These are phyloP conservation scores for Triplophysa tibetana DNA, from an alignment of 2,113 vertebrate genomes.

Conservation along the genomic window DNA sequence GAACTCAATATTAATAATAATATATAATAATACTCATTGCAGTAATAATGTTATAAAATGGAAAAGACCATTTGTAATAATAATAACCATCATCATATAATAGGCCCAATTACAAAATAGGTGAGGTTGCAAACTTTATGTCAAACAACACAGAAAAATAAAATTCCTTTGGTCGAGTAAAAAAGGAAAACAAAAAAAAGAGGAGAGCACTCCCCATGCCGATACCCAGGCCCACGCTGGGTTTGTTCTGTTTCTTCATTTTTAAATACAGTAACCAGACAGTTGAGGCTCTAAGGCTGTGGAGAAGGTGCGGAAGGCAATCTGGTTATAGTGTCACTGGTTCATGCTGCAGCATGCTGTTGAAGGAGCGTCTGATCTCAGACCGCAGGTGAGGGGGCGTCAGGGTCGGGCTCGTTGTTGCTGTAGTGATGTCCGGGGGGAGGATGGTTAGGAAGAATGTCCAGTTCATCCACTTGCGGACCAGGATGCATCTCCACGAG, in stretches of 20 bases:
- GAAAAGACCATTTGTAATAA: slow-evolving; percentile 62
- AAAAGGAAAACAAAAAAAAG: slow-evolving; percentile 62
- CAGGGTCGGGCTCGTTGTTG: slow-evolving; percentile 86
- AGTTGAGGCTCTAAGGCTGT: slow-evolving; percentile 80
- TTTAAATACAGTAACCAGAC: slow-evolving; percentile 68
- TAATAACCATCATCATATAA: slow-evolving; percentile 36
- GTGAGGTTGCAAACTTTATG: slow-evolving; percentile 60
- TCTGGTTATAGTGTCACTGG: slow-evolving; percentile 75
- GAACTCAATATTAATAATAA: slow-evolving; percentile 55
- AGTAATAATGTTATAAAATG: slow-evolving; percentile 47
- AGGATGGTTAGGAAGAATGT: slow-evolving; percentile 88
- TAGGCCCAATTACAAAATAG: slow-evolving; percentile 58
- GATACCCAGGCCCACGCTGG: slow-evolving; percentile 51
- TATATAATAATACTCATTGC: slow-evolving; percentile 20
- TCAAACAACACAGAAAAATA: slow-evolving; percentile 67
- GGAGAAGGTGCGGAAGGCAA: slow-evolving; percentile 80
- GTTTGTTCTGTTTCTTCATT: slow-evolving; percentile 41
- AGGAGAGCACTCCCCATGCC: slow-evolving; percentile 60
- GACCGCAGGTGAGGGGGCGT: slow-evolving; percentile 84
- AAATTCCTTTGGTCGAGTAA: slow-evolving; percentile 80
- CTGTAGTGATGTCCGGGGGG: slow-evolving; percentile 75
- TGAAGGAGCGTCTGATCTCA: slow-evolving; percentile 67
- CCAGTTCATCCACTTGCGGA: slow-evolving; percentile 96
- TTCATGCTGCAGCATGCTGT: slow-evolving; percentile 79
- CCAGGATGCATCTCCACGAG: slow-evolving; percentile 94